Conservation (phyloP, 2,888 invertebrate genomes). For the Drepana falcataria region DNA sequence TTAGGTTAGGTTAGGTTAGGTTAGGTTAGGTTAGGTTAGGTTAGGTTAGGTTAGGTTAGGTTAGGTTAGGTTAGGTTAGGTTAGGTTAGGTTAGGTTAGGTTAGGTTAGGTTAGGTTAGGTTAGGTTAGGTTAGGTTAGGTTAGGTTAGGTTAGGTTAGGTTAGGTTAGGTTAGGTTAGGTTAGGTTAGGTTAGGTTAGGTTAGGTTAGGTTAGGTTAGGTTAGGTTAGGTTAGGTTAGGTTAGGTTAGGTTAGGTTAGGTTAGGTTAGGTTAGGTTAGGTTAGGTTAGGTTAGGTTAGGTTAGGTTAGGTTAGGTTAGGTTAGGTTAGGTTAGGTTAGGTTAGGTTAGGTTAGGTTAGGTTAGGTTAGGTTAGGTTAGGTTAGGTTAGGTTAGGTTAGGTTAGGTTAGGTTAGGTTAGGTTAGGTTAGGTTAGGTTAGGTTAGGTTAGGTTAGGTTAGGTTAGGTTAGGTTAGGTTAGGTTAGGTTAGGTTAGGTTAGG, state of each 20-base stretch:
- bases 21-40: neutral
- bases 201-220: constrained; percentile 6
- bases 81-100: neutral
- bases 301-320: constrained; percentile 6
- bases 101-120: neutral
- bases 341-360: constrained; percentile 2
- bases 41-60: neutral
- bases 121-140: neutral
- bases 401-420: constrained; percentile 5
- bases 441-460: constrained; percentile 5
- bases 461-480: constrained; percentile 5
- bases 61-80: neutral
- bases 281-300: constrained; percentile 6
- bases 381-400: constrained; percentile 5
- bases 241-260: constrained; percentile 5
- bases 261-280: constrained; percentile 5
- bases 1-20: neutral
- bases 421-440: constrained; percentile 5
- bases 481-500: constrained; percentile 8
- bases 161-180: constrained; percentile 4
- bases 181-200: constrained; percentile 5
- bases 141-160: neutral
- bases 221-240: constrained; percentile 6
- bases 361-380: constrained; percentile 4
- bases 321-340: constrained; percentile 3